Percentiles rank a stretch among this genome's conserved stretches.
phyloP scores from a whole-genome alignment of 2,113 vertebrate genomes.

The Thunnus thynnus region DNA sequence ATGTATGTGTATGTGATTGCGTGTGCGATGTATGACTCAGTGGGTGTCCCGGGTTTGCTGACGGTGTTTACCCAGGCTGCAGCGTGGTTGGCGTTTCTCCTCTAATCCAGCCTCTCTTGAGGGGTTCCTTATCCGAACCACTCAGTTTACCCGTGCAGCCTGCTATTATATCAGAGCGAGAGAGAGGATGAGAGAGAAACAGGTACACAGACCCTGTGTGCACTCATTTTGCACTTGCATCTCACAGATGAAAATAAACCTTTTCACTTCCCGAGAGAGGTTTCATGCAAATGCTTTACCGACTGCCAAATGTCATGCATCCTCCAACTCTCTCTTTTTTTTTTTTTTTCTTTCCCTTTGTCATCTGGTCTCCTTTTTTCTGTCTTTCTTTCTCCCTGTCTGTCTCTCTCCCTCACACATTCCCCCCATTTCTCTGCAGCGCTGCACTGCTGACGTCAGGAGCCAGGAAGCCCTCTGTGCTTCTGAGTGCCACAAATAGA shows the following conservation, averaged over 20 bases:
- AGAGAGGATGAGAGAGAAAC: conserved; percentile 47
- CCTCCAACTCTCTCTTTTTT: conserved; percentile 13
- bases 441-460: conserved; percentile 83
- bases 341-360: conserved; percentile 33
- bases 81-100: conserved; percentile 75
- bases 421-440: conserved; percentile 79
- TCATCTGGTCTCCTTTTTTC: conserved; percentile 39
- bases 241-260: conserved; percentile 66
- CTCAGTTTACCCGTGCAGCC: conserved; percentile 63
- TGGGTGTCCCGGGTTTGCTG: conserved; percentile 72
- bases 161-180: conserved; percentile 64
- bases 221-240: conserved; percentile 39
- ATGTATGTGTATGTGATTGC: conserved; percentile 23
- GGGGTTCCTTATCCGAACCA: conserved; percentile 71
- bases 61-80: conserved; percentile 77
- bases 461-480: conserved; percentile 86
- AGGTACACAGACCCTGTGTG: conserved; percentile 26
- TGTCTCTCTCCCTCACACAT: conserved; percentile 29
- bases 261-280: conserved; percentile 50
- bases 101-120: conserved; percentile 80
- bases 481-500: conserved; percentile 86
- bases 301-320: conserved; percentile 44
- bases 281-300: conserved; percentile 55
- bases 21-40: conserved; percentile 55
- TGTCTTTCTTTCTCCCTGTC: conserved; percentile 23